Evolutionary conservation across 2,797 vertebrate species (phyloP).

Genomic region (Nasua narica): DNA sequence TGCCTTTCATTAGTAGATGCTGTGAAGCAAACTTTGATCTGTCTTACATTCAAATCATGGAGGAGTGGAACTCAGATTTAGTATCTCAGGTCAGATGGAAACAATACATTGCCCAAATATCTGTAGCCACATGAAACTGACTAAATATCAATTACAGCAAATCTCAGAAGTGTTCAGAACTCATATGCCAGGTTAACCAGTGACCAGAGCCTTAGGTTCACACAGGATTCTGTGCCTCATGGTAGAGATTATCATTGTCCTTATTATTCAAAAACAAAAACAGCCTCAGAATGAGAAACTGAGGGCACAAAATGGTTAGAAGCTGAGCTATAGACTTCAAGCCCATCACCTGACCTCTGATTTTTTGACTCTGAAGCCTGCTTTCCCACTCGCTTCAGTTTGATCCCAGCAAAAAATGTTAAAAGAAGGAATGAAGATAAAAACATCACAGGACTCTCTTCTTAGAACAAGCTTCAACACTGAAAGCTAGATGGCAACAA

Average conservation of each 20-base stretch:
- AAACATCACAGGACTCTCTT: slow-evolving; percentile 11
- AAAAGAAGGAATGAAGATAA: slow-evolving; percentile 20
- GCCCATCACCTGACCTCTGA: background rate
- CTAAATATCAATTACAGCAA: background rate
- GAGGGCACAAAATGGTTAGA: background rate
- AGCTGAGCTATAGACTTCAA: background rate
- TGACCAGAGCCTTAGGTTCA: background rate
- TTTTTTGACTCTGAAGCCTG: background rate
- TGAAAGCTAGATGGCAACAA: slow-evolving; percentile 24
- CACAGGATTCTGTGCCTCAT: background rate
- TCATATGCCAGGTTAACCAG: background rate
- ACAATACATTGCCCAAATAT: background rate
- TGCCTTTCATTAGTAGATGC: background rate
- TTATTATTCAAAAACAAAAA: background rate
- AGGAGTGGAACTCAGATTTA: background rate
- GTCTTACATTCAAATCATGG: background rate
- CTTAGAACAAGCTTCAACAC: background rate
- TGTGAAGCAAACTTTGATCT: background rate
- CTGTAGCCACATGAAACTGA: background rate
- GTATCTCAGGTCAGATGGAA: background rate
- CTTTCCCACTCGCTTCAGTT: background rate
- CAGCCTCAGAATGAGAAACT: background rate
- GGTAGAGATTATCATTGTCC: background rate
- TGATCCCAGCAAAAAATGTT: background rate
- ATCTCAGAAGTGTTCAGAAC: background rate